These are phyloP conservation scores for Agrochola lota DNA, from an alignment of 2,888 invertebrate genomes.

Conservation along the genomic window DNA sequence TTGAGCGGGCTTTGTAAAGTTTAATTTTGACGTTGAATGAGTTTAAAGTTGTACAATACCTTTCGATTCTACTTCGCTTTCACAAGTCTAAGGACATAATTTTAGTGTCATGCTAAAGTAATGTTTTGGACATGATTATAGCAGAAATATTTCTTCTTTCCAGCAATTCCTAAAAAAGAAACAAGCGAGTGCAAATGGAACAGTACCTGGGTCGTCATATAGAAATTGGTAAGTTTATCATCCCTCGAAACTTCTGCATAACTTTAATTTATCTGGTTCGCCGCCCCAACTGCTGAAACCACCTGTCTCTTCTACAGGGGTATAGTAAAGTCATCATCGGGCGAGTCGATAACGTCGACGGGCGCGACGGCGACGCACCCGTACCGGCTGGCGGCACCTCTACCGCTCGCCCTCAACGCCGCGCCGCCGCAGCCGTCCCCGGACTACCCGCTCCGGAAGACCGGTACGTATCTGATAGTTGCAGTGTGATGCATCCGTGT, in stretches of 20 bases:
- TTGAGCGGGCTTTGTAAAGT: background rate
- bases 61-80: background rate
- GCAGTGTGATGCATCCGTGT: constrained; percentile 54
- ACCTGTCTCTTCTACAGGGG: constrained; percentile 82
- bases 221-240: constrained; percentile 92
- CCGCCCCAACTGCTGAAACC: too few species aligned
- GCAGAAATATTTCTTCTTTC: constrained; percentile 53
- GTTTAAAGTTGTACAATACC: background rate
- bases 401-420: constrained; percentile 82
- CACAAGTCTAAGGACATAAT: background rate
- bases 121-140: background rate
- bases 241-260: background rate
- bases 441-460: constrained; percentile 98
- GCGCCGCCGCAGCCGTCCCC: constrained; percentile 82
- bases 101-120: background rate
- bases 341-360: constrained; percentile 91
- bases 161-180: constrained; percentile 95
- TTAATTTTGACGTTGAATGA: background rate
- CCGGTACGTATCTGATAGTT: constrained; percentile 92
- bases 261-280: rapidly evolving
- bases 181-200: constrained; percentile 94
- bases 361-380: constrained; percentile 92
- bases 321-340: constrained; percentile 92
- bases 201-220: constrained; percentile 92
- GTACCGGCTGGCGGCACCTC: constrained; percentile 92